phyloP scores from a whole-genome alignment of 1,140 invertebrate genomes.

The Lordiphosa clarofinis region DNA sequence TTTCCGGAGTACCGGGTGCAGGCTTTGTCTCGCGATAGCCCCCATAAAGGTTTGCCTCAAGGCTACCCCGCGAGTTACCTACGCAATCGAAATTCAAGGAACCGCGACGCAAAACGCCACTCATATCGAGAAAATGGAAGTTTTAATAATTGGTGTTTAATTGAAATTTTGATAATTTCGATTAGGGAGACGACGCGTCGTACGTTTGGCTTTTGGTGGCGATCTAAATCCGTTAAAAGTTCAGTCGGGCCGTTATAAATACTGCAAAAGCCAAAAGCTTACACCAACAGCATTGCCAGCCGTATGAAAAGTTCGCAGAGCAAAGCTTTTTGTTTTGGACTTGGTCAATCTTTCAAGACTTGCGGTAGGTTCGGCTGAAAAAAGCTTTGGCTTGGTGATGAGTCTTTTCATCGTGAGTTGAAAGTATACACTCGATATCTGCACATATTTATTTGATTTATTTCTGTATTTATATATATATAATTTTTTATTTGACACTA shows the following conservation, averaged over 20 bases:
- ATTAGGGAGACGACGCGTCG: slow-evolving; percentile 28
- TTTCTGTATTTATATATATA: slow-evolving; percentile 42
- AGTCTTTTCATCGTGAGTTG: too few relatives aligned
- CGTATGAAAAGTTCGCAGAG: too few relatives aligned
- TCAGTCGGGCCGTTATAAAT: slow-evolving; percentile 52
- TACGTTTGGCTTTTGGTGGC: slow-evolving; percentile 47
- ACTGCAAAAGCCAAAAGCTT: slow-evolving; percentile 50
- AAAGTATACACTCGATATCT: too few relatives aligned
- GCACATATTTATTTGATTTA: slow-evolving; percentile 33
- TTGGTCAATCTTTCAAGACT: neutral
- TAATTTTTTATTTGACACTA: slow-evolving; percentile 62
- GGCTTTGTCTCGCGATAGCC: slow-evolving; percentile 70
- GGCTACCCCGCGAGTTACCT: slow-evolving; percentile 52
- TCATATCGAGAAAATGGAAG: slow-evolving; percentile 43
- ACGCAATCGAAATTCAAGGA: slow-evolving; percentile 70
- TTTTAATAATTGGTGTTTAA: slow-evolving; percentile 7
- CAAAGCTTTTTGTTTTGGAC: too few relatives aligned
- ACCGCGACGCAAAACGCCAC: slow-evolving; percentile 72
- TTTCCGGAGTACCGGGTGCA: slow-evolving; percentile 69
- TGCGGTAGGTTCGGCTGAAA: slow-evolving; percentile 7
- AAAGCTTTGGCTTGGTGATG: slow-evolving; percentile 1
- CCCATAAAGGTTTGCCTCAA: slow-evolving; percentile 73
- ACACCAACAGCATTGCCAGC: slow-evolving; percentile 26
- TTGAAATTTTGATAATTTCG: slow-evolving; percentile 22
- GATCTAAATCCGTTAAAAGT: slow-evolving; percentile 72